Base-by-base conservation (phyloP, 2,888 invertebrate species). In the Epiblema foenella region DNA sequence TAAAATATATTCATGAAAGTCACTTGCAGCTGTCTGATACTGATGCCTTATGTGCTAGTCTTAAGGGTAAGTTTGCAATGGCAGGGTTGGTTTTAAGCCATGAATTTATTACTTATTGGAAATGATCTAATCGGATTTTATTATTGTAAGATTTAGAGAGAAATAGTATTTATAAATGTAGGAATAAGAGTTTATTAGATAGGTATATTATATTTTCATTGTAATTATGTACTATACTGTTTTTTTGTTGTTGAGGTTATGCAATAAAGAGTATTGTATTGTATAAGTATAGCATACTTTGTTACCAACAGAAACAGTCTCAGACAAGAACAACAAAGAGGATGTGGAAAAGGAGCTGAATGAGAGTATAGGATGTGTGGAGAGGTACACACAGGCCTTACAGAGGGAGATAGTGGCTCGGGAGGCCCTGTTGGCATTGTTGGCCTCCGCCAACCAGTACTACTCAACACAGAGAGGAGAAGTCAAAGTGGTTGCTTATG, bases 401-500 rank as follows among this genome's bases (percentile, higher is more conserved):
- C 97, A 97, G 78, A 93, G 96, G 37, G 98, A 98, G 90, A 96
- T 98, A 33, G 96, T 96, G 71, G 97, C 97, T 59, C 94, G 98
- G 74, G 96, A 95, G 76, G 94, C 96, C 2, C 93, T 99, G 60
- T 92, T 98, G 66, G 96, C 97, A 7, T 89, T 97, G 46, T 89
- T 99, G 60, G 95, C 96, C 68, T 96, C 97, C 57, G 97, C 98
- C 5, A 96, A 97, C 79, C 95, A 96, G 74, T 98, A 98, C 89
- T 97, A 98, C 85, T 96, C 97, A 52, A 97, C 96, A 18, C 99
- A 99, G 86, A 95, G 97, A 73, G 97, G 97, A 8, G 99, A 99
- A 93, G 99, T 99, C 15, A 98, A 98, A 94, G 96, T 99, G 74
- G 99, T 99, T 33, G 97, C 97, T 72, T 98, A 97, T 94, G 99